Evolutionary conservation across 2,888 invertebrate genomes (phyloP).

Genomic region (Sipunculus nudus): DNA sequence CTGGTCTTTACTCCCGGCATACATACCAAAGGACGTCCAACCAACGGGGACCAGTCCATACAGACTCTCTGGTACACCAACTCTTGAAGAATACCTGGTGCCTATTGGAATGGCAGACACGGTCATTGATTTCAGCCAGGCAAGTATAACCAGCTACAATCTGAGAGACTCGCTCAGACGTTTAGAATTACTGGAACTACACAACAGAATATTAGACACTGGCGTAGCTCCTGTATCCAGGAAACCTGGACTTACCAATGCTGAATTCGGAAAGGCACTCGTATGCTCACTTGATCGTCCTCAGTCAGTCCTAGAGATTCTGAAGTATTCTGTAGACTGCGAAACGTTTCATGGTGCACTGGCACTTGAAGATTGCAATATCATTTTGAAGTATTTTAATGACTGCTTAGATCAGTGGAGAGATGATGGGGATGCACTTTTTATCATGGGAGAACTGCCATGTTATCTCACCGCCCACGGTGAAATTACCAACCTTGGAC

Average conservation of each 20-base stretch:
- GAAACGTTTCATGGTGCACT: slow-evolving; percentile 8
- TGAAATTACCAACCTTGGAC: slow-evolving; percentile 28
- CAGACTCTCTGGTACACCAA: background rate
- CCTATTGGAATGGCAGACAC: slow-evolving; percentile 36
- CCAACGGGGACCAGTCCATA: slow-evolving; percentile 8
- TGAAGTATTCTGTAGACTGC: slow-evolving; percentile 24
- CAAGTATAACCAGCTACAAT: slow-evolving; percentile 36
- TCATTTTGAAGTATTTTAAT: slow-evolving; percentile 42
- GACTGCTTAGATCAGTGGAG: slow-evolving; percentile 35
- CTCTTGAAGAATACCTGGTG: slow-evolving; percentile 27
- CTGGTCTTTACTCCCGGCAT: slow-evolving; percentile 40
- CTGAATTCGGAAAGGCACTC: slow-evolving; percentile 25
- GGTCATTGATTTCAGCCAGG: slow-evolving; percentile 40
- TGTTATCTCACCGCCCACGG: slow-evolving; percentile 38
- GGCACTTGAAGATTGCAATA: slow-evolving; percentile 34
- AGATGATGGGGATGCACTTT: slow-evolving; percentile 9
- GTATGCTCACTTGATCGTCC: slow-evolving; percentile 38
- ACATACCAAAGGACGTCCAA: background rate
- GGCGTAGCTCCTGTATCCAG: too few relatives aligned
- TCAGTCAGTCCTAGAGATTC: slow-evolving; percentile 22
- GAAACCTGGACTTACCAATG: too few relatives aligned
- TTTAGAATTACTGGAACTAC: slow-evolving; percentile 40
- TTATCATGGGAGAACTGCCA: slow-evolving; percentile 33
- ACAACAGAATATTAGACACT: slow-evolving; percentile 33
- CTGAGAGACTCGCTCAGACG: slow-evolving; percentile 34